Conservation (phyloP, 2,797 vertebrate species). For the Sebastes matsubarae region DNA sequence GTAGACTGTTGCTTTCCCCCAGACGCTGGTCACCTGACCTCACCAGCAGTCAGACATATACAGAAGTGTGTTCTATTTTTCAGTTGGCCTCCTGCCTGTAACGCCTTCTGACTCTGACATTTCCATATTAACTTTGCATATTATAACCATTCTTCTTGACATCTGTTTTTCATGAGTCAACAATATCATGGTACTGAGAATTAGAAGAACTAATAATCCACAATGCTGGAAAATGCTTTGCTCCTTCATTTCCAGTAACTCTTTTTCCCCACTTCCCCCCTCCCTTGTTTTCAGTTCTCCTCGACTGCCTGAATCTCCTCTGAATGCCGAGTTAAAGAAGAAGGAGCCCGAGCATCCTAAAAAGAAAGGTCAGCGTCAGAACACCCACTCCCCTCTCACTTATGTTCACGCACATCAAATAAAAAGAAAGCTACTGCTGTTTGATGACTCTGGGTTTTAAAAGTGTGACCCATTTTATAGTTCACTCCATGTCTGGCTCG, state of each 20-base stretch:
- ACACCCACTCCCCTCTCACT: constrained; percentile 23
- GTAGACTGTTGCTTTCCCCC: constrained; percentile 1
- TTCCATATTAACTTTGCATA: constrained; percentile 62
- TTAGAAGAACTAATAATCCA: constrained; percentile 65
- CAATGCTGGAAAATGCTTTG: constrained; percentile 72
- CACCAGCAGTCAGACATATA: constrained; percentile 2
- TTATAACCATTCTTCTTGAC: constrained; percentile 53
- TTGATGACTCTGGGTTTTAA: constrained; percentile 35
- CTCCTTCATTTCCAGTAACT: constrained; percentile 71
- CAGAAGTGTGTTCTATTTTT: constrained; percentile 35
- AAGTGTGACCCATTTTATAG: constrained; percentile 39
- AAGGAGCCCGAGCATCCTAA: constrained; percentile 68
- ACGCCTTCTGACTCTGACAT: constrained; percentile 40
- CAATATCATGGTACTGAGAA: constrained; percentile 59
- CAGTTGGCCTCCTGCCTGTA: constrained; percentile 36
- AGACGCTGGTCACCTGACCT: constrained; percentile 37
- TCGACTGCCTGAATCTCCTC: constrained; percentile 81
- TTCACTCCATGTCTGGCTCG: constrained; percentile 27
- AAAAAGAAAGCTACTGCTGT: constrained; percentile 33
- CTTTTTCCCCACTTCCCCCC: constrained; percentile 9
- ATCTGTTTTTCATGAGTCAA: constrained; percentile 68
- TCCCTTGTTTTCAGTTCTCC: constrained; percentile 77
- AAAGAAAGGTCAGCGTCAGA: constrained; percentile 73
- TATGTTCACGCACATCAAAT: constrained; percentile 13
- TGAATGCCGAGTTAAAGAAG: constrained; percentile 76